Evolutionary conservation across 1,140 invertebrate species (phyloP), one percentile per base, ranked within the genome.

Genomic region (Atopsyche davidsoni): DNA sequence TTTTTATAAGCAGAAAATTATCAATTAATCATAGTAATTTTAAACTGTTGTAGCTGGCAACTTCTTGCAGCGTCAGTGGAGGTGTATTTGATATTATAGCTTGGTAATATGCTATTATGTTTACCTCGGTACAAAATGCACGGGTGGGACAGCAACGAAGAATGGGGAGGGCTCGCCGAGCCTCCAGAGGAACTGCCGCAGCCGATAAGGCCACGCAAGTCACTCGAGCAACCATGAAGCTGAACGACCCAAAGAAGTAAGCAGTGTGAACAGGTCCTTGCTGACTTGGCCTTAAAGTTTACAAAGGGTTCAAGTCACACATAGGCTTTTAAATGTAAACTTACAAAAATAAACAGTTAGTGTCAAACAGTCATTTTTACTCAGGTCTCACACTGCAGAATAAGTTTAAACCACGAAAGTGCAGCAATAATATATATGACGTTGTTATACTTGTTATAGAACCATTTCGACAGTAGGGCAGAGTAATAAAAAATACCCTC

Each of bases 181-280:
- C 42, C 49, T 58, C 55, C n/a, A 53, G 38, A n/a, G 55, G 55
- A 13, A 58, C 24, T 3, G 47, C 13, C 3, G 55, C 34, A 7
- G 47, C 51, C 2, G 39, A 38, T 13, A 58, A 28, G 19, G 55
- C 51, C 14, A 58, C 55, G 16, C 46, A 46, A 4, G 51, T 51
- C 11, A 58, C 41, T 24, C 55, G 43, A 17, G 16, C 23, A 3
- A 53, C 47, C 51, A 58, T 53, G 36, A 53, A 58, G 3, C 40
- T 36, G 24, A 58, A 58, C 14, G 55, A 58, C 3, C 51, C 47
- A 23, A 58, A 58, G 22, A 58, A 58, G 24, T 58, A 58, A 6
- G 36, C 38, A 11, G 43, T 47, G 25, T 51, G 43, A 2, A 58
- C 10, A 16, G 31, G 2, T 7, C 55, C 55, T 38, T 51, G 35